Evolutionary conservation across 2,113 vertebrate species (phyloP).

Genomic region (Eulacestoma nigropectus): DNA sequence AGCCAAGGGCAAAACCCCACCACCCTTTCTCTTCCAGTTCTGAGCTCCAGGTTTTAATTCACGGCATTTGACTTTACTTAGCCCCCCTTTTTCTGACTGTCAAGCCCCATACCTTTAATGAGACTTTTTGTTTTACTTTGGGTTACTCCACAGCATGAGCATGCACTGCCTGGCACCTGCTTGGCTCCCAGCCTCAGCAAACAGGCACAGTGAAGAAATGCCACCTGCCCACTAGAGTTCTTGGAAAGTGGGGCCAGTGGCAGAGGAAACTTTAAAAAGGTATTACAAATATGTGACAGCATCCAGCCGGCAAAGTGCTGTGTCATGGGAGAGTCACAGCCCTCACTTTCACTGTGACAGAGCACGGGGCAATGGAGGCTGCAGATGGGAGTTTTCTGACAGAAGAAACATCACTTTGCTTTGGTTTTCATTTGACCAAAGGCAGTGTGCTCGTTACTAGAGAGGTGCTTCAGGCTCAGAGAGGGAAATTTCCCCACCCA

Average conservation of each 20-base stretch:
- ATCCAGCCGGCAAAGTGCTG: background rate
- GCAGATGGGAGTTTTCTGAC: background rate
- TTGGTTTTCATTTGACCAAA: slow-evolving; percentile 38
- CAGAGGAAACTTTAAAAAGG: background rate
- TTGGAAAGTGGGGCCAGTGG: background rate
- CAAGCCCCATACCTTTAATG: background rate
- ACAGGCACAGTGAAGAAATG: background rate
- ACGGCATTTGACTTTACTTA: background rate
- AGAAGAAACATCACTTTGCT: background rate
- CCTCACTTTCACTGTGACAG: background rate
- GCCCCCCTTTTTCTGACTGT: background rate
- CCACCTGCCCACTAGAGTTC: background rate
- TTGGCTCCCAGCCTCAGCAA: background rate
- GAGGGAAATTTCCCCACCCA: background rate
- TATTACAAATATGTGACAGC: background rate
- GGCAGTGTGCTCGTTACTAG: background rate
- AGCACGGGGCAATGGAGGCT: background rate
- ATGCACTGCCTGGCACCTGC: background rate
- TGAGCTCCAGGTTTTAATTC: background rate
- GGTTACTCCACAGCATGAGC: background rate
- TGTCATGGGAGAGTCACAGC: background rate
- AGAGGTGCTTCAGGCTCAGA: background rate
- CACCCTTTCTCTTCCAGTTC: background rate
- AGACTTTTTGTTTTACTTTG: background rate
- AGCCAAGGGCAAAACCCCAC: background rate